Percentiles rank a stretch among this genome's conserved stretches.
These are phyloP conservation scores for Pollenia amentaria DNA, from an alignment of 2,888 invertebrate genomes.

Conservation along the genomic window DNA sequence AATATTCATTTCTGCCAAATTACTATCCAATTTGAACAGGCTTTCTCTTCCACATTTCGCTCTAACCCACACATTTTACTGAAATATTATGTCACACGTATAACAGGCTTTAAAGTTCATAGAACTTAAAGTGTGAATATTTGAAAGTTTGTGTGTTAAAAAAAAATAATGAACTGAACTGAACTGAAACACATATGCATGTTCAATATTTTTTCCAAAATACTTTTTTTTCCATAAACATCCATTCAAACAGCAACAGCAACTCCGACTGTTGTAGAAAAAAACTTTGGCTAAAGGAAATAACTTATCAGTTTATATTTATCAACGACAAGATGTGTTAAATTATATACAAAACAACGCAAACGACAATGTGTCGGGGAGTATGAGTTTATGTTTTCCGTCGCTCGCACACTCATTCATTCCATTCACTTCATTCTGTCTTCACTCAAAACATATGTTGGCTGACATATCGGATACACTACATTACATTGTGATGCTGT, in stretches of 20 bases:
- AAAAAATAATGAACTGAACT: not conserved
- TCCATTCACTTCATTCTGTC: constrained; percentile 18
- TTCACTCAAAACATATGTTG: constrained; percentile 49
- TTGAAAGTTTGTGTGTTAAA: not conserved
- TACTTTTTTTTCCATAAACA: constrained; percentile 16
- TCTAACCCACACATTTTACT: not conserved
- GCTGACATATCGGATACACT: constrained; percentile 65
- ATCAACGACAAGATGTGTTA: constrained; percentile 69
- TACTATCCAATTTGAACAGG: no score
- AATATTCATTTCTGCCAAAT: no score
- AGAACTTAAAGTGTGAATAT: constrained; percentile 29
- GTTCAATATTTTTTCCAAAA: constrained; percentile 8
- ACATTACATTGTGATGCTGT: constrained; percentile 4
- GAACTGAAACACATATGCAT: not conserved
- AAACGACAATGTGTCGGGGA: constrained; percentile 35
- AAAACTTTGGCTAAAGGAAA: constrained; percentile 67
- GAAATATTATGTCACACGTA: not conserved
- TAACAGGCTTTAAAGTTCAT: constrained; percentile 50
- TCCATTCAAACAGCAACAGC: not conserved
- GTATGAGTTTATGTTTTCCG: constrained; percentile 34
- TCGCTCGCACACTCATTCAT: constrained; percentile 6
- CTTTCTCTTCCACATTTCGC: not conserved
- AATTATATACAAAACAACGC: constrained; percentile 42
- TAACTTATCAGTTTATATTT: constrained; percentile 71
- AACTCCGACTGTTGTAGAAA: constrained; percentile 7